Percentiles rank a stretch among this genome's conserved stretches.
These are phyloP conservation scores for Mus spicilegus DNA, from an alignment of 2,113 vertebrate genomes.

Conservation along the genomic window DNA sequence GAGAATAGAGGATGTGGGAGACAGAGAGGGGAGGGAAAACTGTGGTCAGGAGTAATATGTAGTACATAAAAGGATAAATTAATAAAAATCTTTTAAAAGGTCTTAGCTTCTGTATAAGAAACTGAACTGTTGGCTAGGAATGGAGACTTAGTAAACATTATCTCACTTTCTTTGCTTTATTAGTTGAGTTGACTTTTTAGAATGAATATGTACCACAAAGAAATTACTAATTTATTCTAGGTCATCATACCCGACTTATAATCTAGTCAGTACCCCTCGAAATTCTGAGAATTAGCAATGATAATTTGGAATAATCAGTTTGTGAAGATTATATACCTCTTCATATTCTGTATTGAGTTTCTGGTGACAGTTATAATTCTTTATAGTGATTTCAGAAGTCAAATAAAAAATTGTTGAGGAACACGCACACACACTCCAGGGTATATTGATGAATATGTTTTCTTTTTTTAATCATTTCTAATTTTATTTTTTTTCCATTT, in stretches of 20 bases:
- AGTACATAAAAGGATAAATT: neutral
- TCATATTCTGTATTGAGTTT: neutral
- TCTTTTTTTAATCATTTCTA: constrained; percentile 19
- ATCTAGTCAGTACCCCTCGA: neutral
- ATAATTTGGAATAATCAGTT: neutral
- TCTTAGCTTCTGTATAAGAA: neutral
- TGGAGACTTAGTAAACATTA: neutral
- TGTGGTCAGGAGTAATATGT: neutral
- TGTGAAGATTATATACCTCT: neutral
- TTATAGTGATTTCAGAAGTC: constrained; percentile 16
- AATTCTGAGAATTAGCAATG: neutral
- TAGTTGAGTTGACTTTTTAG: neutral
- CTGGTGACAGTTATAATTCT: constrained; percentile 23
- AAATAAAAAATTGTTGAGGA: neutral
- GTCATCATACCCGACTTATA: neutral
- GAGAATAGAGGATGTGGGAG: neutral
- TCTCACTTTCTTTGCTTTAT: neutral
- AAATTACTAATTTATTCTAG: neutral
- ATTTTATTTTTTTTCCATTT: no score
- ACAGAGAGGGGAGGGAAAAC: neutral
- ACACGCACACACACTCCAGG: neutral
- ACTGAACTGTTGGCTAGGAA: neutral
- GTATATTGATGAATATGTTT: neutral
- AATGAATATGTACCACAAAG: neutral
- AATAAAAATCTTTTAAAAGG: neutral